phyloP scores from a whole-genome alignment of 2,888 invertebrate genomes.

The Chaitophorus viminalis region DNA sequence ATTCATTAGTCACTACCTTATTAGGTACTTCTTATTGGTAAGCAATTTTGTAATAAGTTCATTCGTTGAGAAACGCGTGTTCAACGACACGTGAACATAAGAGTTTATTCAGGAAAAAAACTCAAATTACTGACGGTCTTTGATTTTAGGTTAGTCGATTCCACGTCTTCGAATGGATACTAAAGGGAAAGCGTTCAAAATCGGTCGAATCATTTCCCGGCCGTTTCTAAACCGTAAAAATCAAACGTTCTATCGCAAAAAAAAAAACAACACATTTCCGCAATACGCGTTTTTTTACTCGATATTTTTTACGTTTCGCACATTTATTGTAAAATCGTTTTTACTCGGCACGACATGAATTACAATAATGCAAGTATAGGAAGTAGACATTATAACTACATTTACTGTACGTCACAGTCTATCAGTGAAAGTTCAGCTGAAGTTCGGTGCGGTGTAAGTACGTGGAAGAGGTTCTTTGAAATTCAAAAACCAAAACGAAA shows the following conservation, averaged over 20 bases:
- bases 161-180: constrained; percentile 42
- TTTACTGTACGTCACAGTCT: too few relatives aligned
- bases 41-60: constrained; percentile 37
- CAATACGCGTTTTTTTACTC: constrained; percentile 19
- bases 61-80: constrained; percentile 47
- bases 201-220: constrained; percentile 55
- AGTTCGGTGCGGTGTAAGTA: too few relatives aligned
- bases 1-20: constrained; percentile 32
- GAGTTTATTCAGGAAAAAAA: constrained; percentile 42
- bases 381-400: too few relatives aligned
- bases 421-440: too few relatives aligned
- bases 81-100: constrained; percentile 58
- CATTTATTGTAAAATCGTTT: constrained; percentile 8
- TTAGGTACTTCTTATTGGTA: constrained; percentile 20
- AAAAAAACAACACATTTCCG: constrained; percentile 40
- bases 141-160: constrained; percentile 61
- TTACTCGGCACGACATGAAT: too few relatives aligned
- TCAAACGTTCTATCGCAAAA: constrained; percentile 42
- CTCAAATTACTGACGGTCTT: constrained; percentile 44
- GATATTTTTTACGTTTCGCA: not conserved
- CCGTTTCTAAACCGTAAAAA: constrained; percentile 60
- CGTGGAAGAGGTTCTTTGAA: too few relatives aligned
- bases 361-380: too few relatives aligned
- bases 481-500: too few relatives aligned
- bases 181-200: constrained; percentile 63